These are phyloP conservation scores for Azemiops feae DNA, from an alignment of 2,113 vertebrate genomes.

Conservation along the genomic window DNA sequence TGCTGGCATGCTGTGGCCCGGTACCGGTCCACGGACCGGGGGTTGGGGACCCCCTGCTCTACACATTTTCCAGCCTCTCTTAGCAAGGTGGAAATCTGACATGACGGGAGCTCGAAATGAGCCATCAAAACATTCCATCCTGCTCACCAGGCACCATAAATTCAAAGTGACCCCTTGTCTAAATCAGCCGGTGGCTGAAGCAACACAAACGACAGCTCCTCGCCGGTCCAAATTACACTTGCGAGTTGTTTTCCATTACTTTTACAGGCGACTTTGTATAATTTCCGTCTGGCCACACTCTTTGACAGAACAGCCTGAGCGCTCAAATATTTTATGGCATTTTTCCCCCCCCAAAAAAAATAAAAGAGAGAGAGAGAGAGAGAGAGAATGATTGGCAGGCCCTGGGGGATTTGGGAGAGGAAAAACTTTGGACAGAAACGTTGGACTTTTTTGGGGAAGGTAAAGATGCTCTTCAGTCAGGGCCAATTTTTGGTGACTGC, in stretches of 20 bases:
- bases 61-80: neutral
- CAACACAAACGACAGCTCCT: slow-evolving; percentile 24
- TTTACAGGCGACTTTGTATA: slow-evolving; percentile 46
- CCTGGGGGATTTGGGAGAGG: neutral
- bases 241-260: slow-evolving; percentile 49
- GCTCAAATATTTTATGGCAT: slow-evolving; percentile 15
- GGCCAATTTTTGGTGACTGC: neutral
- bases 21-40: too few relatives aligned
- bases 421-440: neutral
- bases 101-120: slow-evolving; percentile 37
- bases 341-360: too few relatives aligned
- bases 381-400: fast-evolving
- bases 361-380: too few relatives aligned
- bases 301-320: neutral
- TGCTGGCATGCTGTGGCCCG: too few relatives aligned
- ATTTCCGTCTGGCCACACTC: slow-evolving; percentile 55
- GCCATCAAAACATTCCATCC: slow-evolving; percentile 56
- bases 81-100: slow-evolving; percentile 13
- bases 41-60: neutral
- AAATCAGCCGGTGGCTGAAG: slow-evolving; percentile 6
- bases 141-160: slow-evolving; percentile 14
- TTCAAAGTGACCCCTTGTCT: slow-evolving; percentile 64
- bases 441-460: neutral
- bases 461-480: neutral
- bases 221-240: slow-evolving; percentile 58